Evolutionary conservation across 2,888 invertebrate genomes (phyloP).

Genomic region (Notodonta dromedarius): DNA sequence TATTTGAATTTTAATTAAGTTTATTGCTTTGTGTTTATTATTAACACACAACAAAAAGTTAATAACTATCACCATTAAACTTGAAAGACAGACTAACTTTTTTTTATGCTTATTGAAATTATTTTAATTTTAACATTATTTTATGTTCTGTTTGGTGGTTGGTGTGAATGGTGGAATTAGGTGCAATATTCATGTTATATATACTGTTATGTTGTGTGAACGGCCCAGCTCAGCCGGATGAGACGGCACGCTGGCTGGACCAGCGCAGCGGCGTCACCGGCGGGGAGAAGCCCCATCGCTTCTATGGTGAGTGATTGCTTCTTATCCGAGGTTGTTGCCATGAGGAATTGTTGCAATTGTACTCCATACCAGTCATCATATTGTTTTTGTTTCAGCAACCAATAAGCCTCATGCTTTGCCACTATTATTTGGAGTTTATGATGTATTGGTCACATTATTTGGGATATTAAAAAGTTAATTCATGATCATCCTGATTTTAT

Average conservation of each 20-base stretch:
- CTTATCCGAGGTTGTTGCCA: neutral
- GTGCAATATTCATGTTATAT: slow-evolving; percentile 84
- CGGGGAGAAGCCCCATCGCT: slow-evolving; percentile 75
- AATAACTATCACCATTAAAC: neutral
- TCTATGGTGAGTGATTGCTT: slow-evolving; percentile 75
- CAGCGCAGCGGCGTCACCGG: slow-evolving; percentile 66
- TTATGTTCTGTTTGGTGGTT: slow-evolving; percentile 80
- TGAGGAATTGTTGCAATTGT: slow-evolving; percentile 29
- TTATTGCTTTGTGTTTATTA: too few relatives aligned
- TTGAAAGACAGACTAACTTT: slow-evolving; percentile 30
- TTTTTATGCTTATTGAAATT: slow-evolving; percentile 38
- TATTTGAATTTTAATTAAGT: too few relatives aligned
- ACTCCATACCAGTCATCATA: slow-evolving; percentile 40
- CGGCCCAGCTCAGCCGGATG: slow-evolving; percentile 82
- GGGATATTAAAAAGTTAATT: slow-evolving; percentile 38
- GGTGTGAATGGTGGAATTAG: slow-evolving; percentile 79
- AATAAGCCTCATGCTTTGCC: slow-evolving; percentile 58
- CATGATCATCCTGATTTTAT: slow-evolving; percentile 41
- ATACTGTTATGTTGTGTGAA: slow-evolving; percentile 83
- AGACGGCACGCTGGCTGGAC: slow-evolving; percentile 79
- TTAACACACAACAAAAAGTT: too few relatives aligned
- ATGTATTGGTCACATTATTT: slow-evolving; percentile 38
- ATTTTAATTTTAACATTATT: slow-evolving; percentile 68
- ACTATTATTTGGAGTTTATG: slow-evolving; percentile 44
- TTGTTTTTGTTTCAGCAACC: slow-evolving; percentile 71